Evolutionary conservation across 2,797 vertebrate species (phyloP).

Genomic region (Lophotriccus pileatus): DNA sequence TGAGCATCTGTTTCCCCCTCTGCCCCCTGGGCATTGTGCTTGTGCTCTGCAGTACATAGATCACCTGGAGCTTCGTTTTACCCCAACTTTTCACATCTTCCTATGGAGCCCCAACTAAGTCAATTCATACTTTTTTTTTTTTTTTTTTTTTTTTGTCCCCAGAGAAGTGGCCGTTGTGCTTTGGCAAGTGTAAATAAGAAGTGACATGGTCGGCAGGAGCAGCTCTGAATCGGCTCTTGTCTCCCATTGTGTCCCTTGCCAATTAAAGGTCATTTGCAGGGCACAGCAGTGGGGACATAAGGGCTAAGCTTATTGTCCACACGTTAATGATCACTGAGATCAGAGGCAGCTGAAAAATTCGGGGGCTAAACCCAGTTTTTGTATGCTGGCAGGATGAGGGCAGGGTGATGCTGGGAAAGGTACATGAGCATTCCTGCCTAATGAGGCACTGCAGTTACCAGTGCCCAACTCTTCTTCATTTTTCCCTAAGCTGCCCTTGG

Average conservation of each 20-base stretch:
- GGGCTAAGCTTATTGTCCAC: slow-evolving; percentile 32
- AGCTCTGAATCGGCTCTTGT: neutral
- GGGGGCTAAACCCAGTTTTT: neutral
- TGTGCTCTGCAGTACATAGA: neutral
- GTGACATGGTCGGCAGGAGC: neutral
- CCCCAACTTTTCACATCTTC: neutral
- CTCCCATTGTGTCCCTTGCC: slow-evolving; percentile 17
- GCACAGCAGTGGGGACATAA: neutral
- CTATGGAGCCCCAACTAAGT: neutral
- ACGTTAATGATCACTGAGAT: slow-evolving; percentile 24
- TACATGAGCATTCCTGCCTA: neutral
- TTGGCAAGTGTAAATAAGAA: slow-evolving; percentile 22
- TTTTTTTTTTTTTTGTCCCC: neutral
- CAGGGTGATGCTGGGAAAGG: neutral
- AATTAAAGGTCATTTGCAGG: slow-evolving; percentile 49
- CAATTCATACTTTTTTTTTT: neutral
- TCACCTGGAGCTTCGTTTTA: neutral
- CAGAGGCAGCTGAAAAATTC: neutral
- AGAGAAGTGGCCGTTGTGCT: neutral
- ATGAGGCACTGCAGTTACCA: rapidly evolving
- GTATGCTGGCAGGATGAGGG: neutral
- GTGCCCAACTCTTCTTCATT: neutral
- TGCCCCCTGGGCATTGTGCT: neutral
- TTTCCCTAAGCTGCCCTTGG: neutral
- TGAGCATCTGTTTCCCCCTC: neutral